Evolutionary conservation across 30 jellyfish, hydroid and myxozoan genomes (phyloP), one percentile per base, ranked within the genome.

Genomic region (Aurelia coerulea): DNA sequence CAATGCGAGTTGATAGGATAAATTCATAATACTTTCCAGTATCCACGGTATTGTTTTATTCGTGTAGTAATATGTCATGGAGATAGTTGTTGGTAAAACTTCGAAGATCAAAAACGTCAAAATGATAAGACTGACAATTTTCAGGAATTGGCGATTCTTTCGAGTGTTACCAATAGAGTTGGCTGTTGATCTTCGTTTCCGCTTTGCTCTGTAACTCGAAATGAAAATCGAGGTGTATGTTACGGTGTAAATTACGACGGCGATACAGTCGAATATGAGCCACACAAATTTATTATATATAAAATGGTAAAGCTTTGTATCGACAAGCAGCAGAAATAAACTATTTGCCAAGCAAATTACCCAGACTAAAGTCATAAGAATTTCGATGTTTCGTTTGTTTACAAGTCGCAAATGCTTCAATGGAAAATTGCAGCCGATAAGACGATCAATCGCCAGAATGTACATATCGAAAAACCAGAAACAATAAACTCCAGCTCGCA

Each of bases 401-500:
- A 60, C 64, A 5, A 68, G 32, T 5, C 62, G 80, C 3, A 75
- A 84, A 65, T 83, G 92, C 75, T 72, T 70, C 92, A 83, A 64
- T 11, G 92, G 85, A 70, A 69, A 83, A 32, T 46, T 58, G 73
- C 92, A 83, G 34, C 92, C 82, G 10, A 83, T n/a, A 0, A 75
- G 56, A 34, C 92, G 92, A 60, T 83, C 92, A 15, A 83, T 33
- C 13, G 92, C 81, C 67, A 83, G 31, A 23, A 83, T 5, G 35
- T 75, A 83, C 92, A 83, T 83, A 18, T 53, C 84, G 65, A 16
- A 50, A 60, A 83, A 83, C 92, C 92, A 83, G 32, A 83, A 83
- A 29, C 92, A 83, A 56, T 83, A 83, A 9, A 75, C 86, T 5
- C 86, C 92, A 14, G 92, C 92, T 60, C 92, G 81, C 9, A 83